Conservation (phyloP, 1,140 invertebrate species). For the Diprion similis region DNA sequence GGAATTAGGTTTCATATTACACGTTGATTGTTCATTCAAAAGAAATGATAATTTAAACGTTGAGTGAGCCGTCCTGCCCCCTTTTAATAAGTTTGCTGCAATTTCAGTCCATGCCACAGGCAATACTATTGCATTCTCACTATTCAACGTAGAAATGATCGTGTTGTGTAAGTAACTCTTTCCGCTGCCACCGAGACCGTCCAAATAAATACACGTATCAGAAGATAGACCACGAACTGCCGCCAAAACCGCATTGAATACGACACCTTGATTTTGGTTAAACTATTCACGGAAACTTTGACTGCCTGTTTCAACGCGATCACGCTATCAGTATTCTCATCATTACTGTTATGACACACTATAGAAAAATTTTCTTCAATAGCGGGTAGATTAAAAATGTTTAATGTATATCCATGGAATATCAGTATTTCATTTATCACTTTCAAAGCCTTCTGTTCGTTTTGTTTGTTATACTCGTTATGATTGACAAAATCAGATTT, state of each 20-base stretch:
- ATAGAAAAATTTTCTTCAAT: conserved; percentile 19
- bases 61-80: conserved; percentile 39
- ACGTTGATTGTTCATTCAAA: conserved; percentile 21
- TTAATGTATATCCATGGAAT: conserved; percentile 19
- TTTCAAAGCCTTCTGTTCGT: conserved; percentile 19
- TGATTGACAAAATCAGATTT: conserved; percentile 21
- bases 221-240: not conserved
- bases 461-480: conserved; percentile 8
- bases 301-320: conserved; percentile 10
- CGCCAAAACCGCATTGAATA: conserved; percentile 10
- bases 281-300: not conserved
- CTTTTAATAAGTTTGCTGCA: conserved; percentile 39
- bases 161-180: conserved; percentile 39
- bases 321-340: not conserved
- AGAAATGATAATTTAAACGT: conserved; percentile 36
- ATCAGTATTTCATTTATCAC: conserved; percentile 21
- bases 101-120: conserved; percentile 44
- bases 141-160: conserved; percentile 24
- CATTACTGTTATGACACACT: conserved; percentile 2
- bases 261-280: not conserved
- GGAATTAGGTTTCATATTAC: conserved; percentile 22
- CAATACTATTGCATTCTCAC: conserved; percentile 15
- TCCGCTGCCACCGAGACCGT: conserved; percentile 37
- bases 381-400: conserved; percentile 25
- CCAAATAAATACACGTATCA: conserved; percentile 30